These are phyloP conservation scores for Heliconius erato DNA, from an alignment of 2,888 invertebrate genomes.

Conservation along the genomic window DNA sequence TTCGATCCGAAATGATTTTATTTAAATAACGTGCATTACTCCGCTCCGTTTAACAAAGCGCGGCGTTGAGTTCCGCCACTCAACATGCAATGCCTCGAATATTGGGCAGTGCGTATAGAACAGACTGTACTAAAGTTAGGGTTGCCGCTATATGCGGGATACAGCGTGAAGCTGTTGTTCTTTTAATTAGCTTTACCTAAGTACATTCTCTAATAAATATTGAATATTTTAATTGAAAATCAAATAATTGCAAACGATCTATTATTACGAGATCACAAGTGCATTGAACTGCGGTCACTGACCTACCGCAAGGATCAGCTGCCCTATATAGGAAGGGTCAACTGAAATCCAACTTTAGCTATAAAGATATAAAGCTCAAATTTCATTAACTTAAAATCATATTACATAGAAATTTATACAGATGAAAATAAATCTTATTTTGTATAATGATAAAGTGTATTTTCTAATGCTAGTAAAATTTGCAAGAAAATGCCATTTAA, in stretches of 20 bases:
- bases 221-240: slow-evolving; percentile 41
- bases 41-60: not conserved
- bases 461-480: not conserved
- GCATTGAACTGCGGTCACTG: slow-evolving; percentile 63
- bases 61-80: not conserved
- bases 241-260: slow-evolving; percentile 51
- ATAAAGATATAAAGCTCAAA: not conserved
- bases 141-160: not conserved
- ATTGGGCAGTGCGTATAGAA: no score
- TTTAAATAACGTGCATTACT: not conserved
- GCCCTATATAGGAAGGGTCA: slow-evolving; percentile 51
- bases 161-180: not conserved
- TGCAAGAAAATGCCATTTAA: not conserved
- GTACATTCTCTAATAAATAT: slow-evolving; percentile 25
- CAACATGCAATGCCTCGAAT: not conserved
- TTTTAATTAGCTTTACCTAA: not conserved
- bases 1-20: not conserved
- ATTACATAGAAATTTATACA: not conserved
- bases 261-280: slow-evolving; percentile 60
- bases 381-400: not conserved
- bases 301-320: slow-evolving; percentile 70
- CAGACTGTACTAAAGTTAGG: no score
- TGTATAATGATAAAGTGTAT: not conserved
- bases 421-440: not conserved
- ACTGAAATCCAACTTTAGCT: slow-evolving; percentile 7